Conservation (phyloP, 2,888 invertebrate genomes). For the Calliopum simillimum region DNA sequence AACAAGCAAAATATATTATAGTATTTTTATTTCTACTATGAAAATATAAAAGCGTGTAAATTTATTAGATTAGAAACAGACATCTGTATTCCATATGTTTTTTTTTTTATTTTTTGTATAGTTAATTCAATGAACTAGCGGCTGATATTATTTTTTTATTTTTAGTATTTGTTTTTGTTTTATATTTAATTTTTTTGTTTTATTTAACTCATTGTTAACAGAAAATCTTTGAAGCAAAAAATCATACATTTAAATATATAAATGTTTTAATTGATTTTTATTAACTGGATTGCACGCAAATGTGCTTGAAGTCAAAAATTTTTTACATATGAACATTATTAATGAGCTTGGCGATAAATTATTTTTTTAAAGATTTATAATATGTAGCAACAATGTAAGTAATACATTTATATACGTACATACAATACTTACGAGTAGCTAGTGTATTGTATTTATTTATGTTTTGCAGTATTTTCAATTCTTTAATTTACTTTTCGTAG, state of each 20-base stretch:
- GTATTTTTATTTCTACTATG: background rate
- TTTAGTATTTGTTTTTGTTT: conserved; percentile 37
- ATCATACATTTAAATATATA: background rate
- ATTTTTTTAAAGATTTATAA: too few species aligned
- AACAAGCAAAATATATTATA: too few species aligned
- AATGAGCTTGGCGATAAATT: too few species aligned
- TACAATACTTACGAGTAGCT: too few species aligned
- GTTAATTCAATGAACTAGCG: background rate
- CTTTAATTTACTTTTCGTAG: too few species aligned
- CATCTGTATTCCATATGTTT: conserved; percentile 17
- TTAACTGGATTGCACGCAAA: background rate
- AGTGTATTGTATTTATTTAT: too few species aligned
- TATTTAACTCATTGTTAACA: conserved; percentile 25
- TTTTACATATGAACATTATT: too few species aligned
- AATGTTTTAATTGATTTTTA: background rate
- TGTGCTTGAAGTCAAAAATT: background rate
- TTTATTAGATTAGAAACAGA: conserved; percentile 20
- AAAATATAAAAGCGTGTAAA: conserved; percentile 16
- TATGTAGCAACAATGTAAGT: too few species aligned
- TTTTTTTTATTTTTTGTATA: too few species aligned
- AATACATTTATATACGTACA: too few species aligned
- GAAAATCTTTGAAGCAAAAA: conserved; percentile 35
- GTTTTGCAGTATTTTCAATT: too few species aligned
- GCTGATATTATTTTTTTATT: conserved; percentile 35
- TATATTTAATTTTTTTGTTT: conserved; percentile 15